Evolutionary conservation across 2,113 vertebrate species (phyloP).

Genomic region (Catharus fuscescens): DNA sequence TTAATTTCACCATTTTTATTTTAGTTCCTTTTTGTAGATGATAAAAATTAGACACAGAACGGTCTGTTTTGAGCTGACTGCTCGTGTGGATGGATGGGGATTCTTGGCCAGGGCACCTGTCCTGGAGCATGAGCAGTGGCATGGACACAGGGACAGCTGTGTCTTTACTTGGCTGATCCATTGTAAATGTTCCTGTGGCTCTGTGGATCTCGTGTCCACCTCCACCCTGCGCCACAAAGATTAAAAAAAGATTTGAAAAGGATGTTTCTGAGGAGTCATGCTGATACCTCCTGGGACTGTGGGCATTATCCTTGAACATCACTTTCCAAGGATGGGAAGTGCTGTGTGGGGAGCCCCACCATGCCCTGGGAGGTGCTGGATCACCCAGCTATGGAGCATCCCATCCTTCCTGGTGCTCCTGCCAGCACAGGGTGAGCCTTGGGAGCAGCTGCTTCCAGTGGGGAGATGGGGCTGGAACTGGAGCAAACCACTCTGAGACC

Average conservation of each 20-base stretch:
- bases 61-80: background rate
- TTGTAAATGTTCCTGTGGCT: background rate
- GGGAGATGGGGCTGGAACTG: background rate
- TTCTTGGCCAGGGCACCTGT: background rate
- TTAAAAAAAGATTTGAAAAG: background rate
- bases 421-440: fast-evolving
- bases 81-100: background rate
- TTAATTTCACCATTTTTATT: slow-evolving; percentile 1
- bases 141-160: background rate
- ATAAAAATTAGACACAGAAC: background rate
- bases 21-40: background rate
- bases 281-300: background rate
- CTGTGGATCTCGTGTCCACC: background rate
- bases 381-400: background rate
- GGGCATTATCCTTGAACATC: background rate
- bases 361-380: fast-evolving
- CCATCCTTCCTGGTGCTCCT: background rate
- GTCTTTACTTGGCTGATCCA: background rate
- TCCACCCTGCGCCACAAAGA: background rate
- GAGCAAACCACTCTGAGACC: background rate
- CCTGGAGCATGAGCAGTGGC: background rate
- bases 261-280: background rate
- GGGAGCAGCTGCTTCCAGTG: background rate
- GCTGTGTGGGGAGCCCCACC: background rate
- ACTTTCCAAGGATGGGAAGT: background rate